A percentile compares a stretch with the other conserved stretches of the same genome.
Conservation (phyloP, 2,888 invertebrate species). For the Aphelenchoides bicaudatus region DNA sequence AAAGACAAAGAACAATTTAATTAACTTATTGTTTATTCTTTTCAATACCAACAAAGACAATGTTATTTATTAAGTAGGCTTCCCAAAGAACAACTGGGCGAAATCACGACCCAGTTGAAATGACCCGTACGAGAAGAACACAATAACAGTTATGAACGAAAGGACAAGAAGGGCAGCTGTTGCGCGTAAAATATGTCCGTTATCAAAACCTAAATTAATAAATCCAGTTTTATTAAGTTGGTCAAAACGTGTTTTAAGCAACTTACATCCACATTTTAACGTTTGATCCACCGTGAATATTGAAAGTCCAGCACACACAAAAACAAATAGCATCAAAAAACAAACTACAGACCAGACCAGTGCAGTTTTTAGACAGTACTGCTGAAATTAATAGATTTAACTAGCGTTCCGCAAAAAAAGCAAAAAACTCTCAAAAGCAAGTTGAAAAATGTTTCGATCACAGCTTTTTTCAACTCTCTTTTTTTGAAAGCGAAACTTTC, state of each 20-base stretch:
- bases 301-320: background rate
- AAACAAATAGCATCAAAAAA: background rate
- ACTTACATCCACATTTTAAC: conserved; percentile 5
- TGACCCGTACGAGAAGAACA: conserved; percentile 6
- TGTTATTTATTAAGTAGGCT: no score
- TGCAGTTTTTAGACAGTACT: background rate
- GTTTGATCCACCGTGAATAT: background rate
- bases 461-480: no score
- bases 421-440: no score
- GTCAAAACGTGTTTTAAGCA: background rate
- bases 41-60: no score
- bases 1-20: no score
- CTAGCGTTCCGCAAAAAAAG: no score
- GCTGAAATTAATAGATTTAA: background rate
- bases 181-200: conserved; percentile 9
- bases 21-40: no score
- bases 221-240: background rate
- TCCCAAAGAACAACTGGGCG: background rate
- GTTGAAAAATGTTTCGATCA: no score
- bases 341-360: background rate
- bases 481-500: no score
- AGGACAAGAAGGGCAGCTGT: background rate
- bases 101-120: background rate
- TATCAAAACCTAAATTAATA: conserved; percentile 10
- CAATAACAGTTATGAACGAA: conserved; percentile 1